phyloP scores from a whole-genome alignment of 2,797 vertebrate genomes.

The Sorex maritimensis region DNA sequence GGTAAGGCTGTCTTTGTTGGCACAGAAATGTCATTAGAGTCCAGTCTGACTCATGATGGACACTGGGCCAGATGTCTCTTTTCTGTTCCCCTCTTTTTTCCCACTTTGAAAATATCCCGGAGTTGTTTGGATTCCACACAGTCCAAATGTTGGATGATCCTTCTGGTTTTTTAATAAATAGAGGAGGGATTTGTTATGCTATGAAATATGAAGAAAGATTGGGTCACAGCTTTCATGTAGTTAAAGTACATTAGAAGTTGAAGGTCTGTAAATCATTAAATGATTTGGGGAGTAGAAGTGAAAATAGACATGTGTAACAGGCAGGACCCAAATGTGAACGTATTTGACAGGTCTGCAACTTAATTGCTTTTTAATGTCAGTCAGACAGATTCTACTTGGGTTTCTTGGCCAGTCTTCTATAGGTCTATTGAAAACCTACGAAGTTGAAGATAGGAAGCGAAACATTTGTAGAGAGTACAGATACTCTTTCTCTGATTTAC shows the following conservation, averaged over 20 bases:
- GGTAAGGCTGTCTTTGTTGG: background rate
- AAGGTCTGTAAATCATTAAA: slow-evolving; percentile 91
- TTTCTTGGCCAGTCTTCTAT: slow-evolving; percentile 90
- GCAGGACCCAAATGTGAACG: slow-evolving; percentile 88
- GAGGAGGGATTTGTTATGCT: slow-evolving; percentile 84
- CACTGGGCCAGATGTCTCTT: background rate
- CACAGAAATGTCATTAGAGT: background rate
- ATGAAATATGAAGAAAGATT: slow-evolving; percentile 84
- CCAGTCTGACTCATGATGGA: background rate
- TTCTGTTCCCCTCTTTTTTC: background rate
- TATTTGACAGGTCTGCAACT: slow-evolving; percentile 90
- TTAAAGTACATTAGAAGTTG: slow-evolving; percentile 85
- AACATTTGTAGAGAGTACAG: slow-evolving; percentile 82
- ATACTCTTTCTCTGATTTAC: background rate
- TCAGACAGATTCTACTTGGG: slow-evolving; percentile 90
- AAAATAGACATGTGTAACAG: slow-evolving; percentile 89
- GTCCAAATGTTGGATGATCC: background rate
- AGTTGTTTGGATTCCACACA: slow-evolving; percentile 11
- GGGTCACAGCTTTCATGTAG: slow-evolving; percentile 84
- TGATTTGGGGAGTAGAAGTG: slow-evolving; percentile 87
- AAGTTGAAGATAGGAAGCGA: slow-evolving; percentile 88
- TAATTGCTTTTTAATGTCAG: slow-evolving; percentile 93
- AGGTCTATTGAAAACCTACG: slow-evolving; percentile 88
- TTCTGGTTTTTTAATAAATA: slow-evolving; percentile 81
- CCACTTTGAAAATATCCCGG: background rate